These are phyloP conservation scores for Cremastobaeus sp. DNA, from an alignment of 2,888 invertebrate species.

Conservation along the genomic window DNA sequence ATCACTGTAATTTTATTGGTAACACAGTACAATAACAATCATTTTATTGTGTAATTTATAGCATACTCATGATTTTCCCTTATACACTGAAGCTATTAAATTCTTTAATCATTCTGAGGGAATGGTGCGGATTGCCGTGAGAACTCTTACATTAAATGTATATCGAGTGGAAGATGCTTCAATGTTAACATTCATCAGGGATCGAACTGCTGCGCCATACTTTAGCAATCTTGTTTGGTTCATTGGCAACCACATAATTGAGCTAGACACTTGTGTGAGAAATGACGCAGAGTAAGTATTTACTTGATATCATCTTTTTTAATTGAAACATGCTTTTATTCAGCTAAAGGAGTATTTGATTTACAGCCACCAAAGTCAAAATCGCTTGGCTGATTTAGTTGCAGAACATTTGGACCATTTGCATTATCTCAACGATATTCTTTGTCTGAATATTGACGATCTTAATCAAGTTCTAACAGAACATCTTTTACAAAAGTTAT, in stretches of 20 bases:
- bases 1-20: too few relatives aligned
- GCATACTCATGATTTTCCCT: constrained; percentile 99
- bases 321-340: constrained; percentile 19
- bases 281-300: constrained; percentile 95
- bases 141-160: constrained; percentile 98
- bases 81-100: constrained; percentile 99
- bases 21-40: too few relatives aligned
- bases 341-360: not conserved
- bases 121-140: constrained; percentile 99
- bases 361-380: constrained; percentile 92
- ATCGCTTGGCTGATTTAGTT: constrained; percentile 93
- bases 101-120: constrained; percentile 99
- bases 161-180: constrained; percentile 95
- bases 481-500: constrained; percentile 93
- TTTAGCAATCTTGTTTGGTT: constrained; percentile 99
- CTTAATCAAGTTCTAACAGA: constrained; percentile 96
- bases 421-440: constrained; percentile 97
- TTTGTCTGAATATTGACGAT: constrained; percentile 93
- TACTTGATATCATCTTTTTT: constrained; percentile 54
- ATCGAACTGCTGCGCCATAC: constrained; percentile 98
- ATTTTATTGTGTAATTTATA: constrained; percentile 70
- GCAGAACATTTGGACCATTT: constrained; percentile 98
- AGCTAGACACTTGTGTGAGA: constrained; percentile 95
- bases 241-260: constrained; percentile 97
- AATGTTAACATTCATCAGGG: constrained; percentile 96